phyloP scores from a whole-genome alignment of 2,888 invertebrate species.

The Euproctis similis region DNA sequence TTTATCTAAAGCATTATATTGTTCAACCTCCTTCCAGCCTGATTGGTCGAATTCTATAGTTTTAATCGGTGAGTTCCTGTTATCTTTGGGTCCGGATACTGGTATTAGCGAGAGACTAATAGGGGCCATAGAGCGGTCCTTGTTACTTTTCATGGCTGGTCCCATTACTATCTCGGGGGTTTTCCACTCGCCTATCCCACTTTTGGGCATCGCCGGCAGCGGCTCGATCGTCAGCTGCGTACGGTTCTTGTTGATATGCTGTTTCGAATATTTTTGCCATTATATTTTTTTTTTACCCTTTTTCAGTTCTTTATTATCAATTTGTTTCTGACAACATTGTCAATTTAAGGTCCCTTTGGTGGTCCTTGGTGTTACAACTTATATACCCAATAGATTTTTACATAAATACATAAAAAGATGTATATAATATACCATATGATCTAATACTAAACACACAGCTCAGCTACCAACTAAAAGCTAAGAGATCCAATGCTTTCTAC shows the following conservation, averaged over 20 bases:
- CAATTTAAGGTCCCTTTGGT: conserved; percentile 34
- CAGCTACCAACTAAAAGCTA: conserved; percentile 61
- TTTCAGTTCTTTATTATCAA: conserved; percentile 63
- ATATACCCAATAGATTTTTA: conserved; percentile 34
- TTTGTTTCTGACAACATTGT: conserved; percentile 71
- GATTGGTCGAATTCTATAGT: conserved; percentile 46
- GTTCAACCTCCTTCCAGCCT: conserved; percentile 50
- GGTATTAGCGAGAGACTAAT: conserved; percentile 68
- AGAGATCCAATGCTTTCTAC: conserved; percentile 55
- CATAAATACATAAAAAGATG: conserved; percentile 35
- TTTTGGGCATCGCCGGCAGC: conserved; percentile 44
- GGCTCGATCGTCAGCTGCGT: conserved; percentile 69
- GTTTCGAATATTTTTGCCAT: conserved; percentile 48
- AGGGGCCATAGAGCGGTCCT: conserved; percentile 61
- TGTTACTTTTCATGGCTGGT: conserved; percentile 43
- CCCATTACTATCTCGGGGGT: conserved; percentile 54
- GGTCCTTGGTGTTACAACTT: conserved; percentile 20
- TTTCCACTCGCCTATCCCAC: conserved; percentile 48
- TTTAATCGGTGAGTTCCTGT: conserved; percentile 46
- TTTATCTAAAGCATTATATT: conserved; percentile 70
- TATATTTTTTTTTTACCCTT: conserved; percentile 29
- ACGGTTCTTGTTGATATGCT: conserved; percentile 73
- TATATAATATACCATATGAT: conserved; percentile 32
- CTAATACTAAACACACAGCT: conserved; percentile 49
- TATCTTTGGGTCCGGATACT: conserved; percentile 52